phyloP scores from a whole-genome alignment of 2,797 vertebrate species.

The Columba guinea region DNA sequence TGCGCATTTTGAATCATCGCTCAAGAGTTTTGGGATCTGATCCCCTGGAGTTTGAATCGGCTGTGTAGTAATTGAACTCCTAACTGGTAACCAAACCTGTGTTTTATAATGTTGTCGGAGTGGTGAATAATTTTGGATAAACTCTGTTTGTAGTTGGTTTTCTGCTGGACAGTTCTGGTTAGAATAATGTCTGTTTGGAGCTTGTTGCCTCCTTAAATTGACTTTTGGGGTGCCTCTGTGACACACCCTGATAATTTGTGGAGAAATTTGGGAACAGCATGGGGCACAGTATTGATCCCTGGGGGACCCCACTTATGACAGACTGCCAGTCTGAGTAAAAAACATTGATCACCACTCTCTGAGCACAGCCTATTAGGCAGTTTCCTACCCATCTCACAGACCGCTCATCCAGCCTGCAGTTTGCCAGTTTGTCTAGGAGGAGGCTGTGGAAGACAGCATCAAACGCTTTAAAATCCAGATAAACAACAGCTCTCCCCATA shows the following conservation, averaged over 20 bases:
- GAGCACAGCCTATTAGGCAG: not conserved
- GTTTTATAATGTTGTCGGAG: too few relatives aligned
- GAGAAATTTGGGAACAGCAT: not conserved
- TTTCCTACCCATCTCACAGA: not conserved
- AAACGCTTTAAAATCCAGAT: not conserved
- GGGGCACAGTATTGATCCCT: not conserved
- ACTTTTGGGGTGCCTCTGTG: too few relatives aligned
- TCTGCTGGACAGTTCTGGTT: too few relatives aligned
- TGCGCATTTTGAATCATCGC: too few relatives aligned
- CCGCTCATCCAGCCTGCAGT: not conserved
- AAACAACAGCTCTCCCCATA: not conserved
- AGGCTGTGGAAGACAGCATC: not conserved
- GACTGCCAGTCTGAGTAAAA: not conserved
- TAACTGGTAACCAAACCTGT: too few relatives aligned
- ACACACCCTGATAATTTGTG: not conserved
- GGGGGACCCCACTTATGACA: not conserved
- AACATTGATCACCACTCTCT: fast-evolving
- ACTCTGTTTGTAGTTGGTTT: too few relatives aligned
- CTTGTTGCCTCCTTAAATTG: too few relatives aligned
- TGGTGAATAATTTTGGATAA: too few relatives aligned
- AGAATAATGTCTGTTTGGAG: too few relatives aligned
- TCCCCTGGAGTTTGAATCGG: too few relatives aligned
- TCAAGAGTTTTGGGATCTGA: too few relatives aligned
- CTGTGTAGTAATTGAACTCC: too few relatives aligned
- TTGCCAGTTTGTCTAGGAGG: not conserved